Conservation (phyloP, 2,797 vertebrate genomes). For the Cossypha niveicapilla region DNA sequence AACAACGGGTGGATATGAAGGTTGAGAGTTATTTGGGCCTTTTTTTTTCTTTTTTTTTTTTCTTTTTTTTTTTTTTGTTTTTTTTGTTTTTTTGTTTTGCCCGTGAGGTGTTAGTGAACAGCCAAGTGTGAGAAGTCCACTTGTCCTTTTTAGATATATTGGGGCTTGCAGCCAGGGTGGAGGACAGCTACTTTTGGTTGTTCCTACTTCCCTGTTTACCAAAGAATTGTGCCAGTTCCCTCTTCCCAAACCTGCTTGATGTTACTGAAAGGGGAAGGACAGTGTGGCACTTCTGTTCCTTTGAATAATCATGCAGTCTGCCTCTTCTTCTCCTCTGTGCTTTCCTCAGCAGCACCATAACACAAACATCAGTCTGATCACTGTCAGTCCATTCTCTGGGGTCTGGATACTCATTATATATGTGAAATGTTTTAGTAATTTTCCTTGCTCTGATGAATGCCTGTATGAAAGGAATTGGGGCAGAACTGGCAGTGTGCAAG, state of each 20-base stretch:
- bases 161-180: background rate
- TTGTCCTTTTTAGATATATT: background rate
- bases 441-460: constrained; percentile 25
- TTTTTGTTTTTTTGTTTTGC: background rate
- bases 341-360: background rate
- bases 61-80: background rate
- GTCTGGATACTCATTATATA: background rate
- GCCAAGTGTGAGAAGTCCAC: background rate
- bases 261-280: background rate
- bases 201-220: background rate
- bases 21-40: background rate
- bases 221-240: background rate
- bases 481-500: constrained; percentile 16
- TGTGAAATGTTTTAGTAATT: constrained; percentile 29
- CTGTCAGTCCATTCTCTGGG: background rate
- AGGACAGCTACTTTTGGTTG: background rate
- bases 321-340: background rate
- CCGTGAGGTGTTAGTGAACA: background rate
- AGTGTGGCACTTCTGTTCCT: background rate
- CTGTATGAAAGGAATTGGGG: background rate
- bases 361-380: background rate
- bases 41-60: background rate
- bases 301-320: background rate
- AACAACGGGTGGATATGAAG: background rate
- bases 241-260: background rate